Evolutionary conservation across 1,140 invertebrate genomes (phyloP).

Genomic region (Orius laevigatus): DNA sequence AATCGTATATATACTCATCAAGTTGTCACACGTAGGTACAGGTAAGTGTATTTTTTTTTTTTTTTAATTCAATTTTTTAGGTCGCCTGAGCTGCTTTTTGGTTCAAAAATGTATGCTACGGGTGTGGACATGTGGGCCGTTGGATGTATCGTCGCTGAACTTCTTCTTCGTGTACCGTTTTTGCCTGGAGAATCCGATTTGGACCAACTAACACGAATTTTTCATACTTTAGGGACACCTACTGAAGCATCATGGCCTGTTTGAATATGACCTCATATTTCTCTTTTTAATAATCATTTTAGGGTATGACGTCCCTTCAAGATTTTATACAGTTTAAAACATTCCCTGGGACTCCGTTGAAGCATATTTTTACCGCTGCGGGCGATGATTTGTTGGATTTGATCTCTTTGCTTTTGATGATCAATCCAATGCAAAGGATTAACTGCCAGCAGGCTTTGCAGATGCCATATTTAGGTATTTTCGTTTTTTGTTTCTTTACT

Average conservation of each 20-base stretch:
- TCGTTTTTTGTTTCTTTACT: too few species aligned
- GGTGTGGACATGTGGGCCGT: conserved; percentile 99
- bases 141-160: conserved; percentile 93
- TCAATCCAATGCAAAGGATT: conserved; percentile 74
- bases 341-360: conserved; percentile 64
- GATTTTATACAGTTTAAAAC: conserved; percentile 88
- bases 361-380: conserved; percentile 91
- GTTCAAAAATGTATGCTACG: conserved; percentile 82
- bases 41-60: conserved; percentile 32
- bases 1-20: conserved; percentile 94
- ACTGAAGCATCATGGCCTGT: conserved; percentile 84
- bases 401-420: conserved; percentile 55
- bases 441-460: conserved; percentile 64
- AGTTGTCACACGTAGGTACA: conserved; percentile 90
- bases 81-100: conserved; percentile 89
- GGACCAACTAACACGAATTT: conserved; percentile 90
- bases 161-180: conserved; percentile 81
- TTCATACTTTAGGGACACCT: conserved; percentile 82
- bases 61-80: not conserved
- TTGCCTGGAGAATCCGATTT: conserved; percentile 93
- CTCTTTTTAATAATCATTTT: too few species aligned
- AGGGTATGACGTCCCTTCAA: conserved; percentile 63
- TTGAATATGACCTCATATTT: too few species aligned
- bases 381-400: conserved; percentile 82
- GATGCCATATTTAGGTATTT: conserved; percentile 69